phyloP scores from a whole-genome alignment of 2,113 vertebrate species.

The Heterocephalus glaber region DNA sequence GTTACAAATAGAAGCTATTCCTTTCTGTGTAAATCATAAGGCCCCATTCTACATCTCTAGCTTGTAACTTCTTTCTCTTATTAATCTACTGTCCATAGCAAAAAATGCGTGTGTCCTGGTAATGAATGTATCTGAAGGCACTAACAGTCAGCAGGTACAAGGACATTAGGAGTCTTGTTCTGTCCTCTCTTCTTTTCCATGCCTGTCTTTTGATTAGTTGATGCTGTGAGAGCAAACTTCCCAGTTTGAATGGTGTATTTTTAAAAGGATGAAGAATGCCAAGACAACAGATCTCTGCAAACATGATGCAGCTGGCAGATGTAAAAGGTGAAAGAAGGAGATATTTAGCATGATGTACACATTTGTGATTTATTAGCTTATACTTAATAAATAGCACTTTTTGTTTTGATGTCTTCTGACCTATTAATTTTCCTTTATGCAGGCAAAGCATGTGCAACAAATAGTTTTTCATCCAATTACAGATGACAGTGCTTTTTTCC shows the following conservation, averaged over 20 bases:
- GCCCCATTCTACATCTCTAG: background rate
- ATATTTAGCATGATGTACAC: background rate
- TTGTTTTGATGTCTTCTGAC: conserved; percentile 39
- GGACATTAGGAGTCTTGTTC: background rate
- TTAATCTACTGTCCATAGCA: background rate
- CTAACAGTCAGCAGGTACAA: background rate
- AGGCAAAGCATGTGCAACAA: conserved; percentile 10
- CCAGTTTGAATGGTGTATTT: background rate
- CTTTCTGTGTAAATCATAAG: background rate
- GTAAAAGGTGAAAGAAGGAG: background rate
- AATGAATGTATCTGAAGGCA: background rate
- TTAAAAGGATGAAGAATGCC: conserved; percentile 38
- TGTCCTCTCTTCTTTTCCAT: background rate
- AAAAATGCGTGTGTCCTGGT: background rate
- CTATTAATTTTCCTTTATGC: conserved; percentile 43
- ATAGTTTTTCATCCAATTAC: conserved; percentile 26
- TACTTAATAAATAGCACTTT: conserved; percentile 28
- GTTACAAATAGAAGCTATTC: background rate
- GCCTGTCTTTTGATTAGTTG: background rate
- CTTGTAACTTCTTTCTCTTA: background rate
- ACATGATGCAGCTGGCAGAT: background rate
- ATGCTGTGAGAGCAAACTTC: background rate
- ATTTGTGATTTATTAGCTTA: background rate
- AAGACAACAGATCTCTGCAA: conserved; percentile 18
- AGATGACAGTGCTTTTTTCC: background rate